These are phyloP conservation scores for Drosophila orosa DNA, from an alignment of 1,140 invertebrate species.

Conservation along the genomic window DNA sequence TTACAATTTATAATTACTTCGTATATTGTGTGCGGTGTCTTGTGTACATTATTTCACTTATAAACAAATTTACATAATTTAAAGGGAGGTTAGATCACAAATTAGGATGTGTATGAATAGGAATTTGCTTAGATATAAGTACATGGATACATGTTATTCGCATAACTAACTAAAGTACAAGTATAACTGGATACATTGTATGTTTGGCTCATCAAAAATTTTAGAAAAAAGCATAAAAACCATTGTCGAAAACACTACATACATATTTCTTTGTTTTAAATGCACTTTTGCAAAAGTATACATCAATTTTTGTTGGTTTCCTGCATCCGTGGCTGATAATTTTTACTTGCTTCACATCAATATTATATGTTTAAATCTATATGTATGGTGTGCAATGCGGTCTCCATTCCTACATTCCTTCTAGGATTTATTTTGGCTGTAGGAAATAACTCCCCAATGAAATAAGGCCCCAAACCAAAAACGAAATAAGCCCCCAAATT, in stretches of 20 bases:
- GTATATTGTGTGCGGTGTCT: conserved; percentile 26
- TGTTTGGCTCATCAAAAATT: conserved; percentile 37
- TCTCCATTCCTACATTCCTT: conserved; percentile 21
- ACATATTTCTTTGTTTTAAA: conserved; percentile 65
- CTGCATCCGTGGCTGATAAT: conserved; percentile 39
- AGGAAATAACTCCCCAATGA: too few relatives aligned
- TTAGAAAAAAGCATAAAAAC: conserved; percentile 28
- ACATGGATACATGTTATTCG: conserved; percentile 56
- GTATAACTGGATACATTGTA: conserved; percentile 40
- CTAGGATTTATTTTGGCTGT: conserved; percentile 51
- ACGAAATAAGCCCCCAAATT: too few relatives aligned
- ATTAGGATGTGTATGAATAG: conserved; percentile 52
- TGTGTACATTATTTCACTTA: conserved; percentile 30
- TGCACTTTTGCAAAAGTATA: conserved; percentile 71
- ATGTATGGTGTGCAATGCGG: conserved; percentile 46
- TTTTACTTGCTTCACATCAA: conserved; percentile 53
- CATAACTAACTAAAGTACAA: conserved; percentile 63
- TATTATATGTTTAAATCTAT: conserved; percentile 48
- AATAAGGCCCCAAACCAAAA: too few relatives aligned
- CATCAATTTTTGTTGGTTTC: conserved; percentile 53
- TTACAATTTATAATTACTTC: conserved; percentile 41
- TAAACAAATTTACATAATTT: conserved; percentile 41
- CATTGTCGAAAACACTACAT: conserved; percentile 36
- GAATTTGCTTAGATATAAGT: conserved; percentile 69
- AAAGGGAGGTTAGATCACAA: conserved; percentile 44